phyloP scores from a whole-genome alignment of 1,140 invertebrate species.

The Diorhabda carinulata region DNA sequence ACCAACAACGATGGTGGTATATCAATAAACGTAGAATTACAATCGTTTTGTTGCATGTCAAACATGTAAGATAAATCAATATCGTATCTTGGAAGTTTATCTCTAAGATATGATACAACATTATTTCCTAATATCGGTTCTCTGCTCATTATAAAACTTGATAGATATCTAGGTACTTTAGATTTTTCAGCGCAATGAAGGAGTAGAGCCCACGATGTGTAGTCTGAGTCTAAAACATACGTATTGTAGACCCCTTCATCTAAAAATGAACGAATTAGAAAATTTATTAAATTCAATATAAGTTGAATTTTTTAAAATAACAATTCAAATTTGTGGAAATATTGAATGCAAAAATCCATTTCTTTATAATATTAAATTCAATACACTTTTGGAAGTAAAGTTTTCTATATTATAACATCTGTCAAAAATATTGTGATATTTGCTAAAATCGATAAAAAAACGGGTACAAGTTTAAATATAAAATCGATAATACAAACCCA shows the following conservation, averaged over 20 bases:
- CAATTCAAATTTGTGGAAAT: no score
- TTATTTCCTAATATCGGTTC: slow-evolving; percentile 56
- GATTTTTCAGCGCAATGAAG: slow-evolving; percentile 82
- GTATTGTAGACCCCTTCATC: slow-evolving; percentile 88
- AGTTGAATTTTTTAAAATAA: neutral
- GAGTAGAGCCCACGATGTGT: slow-evolving; percentile 72
- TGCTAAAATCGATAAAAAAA: no score
- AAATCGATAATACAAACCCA: no score
- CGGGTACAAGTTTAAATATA: no score
- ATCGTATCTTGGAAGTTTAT: slow-evolving; percentile 66
- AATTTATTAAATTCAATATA: neutral
- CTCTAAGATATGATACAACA: slow-evolving; percentile 53
- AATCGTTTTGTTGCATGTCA: slow-evolving; percentile 69
- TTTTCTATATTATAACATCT: no score
- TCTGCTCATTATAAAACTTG: slow-evolving; percentile 76
- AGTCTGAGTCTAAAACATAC: slow-evolving; percentile 79
- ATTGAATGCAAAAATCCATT: no score
- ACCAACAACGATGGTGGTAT: slow-evolving; percentile 34
- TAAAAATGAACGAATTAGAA: slow-evolving; percentile 43
- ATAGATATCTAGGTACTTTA: slow-evolving; percentile 73
- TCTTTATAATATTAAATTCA: no score
- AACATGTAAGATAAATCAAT: slow-evolving; percentile 80
- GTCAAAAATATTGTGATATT: no score
- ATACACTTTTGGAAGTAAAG: no score
- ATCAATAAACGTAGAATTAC: slow-evolving; percentile 43